A percentile compares a stretch with the other conserved stretches of the same genome.
Conservation (phyloP, 2,113 vertebrate genomes). For the Syngnathus floridae region DNA sequence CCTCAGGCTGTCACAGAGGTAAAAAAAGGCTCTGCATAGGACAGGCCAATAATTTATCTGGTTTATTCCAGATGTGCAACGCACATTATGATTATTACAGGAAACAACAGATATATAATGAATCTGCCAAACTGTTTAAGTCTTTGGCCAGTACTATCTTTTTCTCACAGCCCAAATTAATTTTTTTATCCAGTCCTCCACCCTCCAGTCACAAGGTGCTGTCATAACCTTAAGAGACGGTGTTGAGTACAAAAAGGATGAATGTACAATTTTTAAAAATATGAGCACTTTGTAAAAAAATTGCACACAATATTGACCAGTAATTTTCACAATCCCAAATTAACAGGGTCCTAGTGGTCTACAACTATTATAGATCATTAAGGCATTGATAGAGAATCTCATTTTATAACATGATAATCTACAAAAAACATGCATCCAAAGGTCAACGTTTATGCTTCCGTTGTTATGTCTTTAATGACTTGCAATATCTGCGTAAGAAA, state of each 20-base stretch:
- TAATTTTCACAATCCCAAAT: too few relatives aligned
- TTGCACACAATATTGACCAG: too few relatives aligned
- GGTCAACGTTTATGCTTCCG: neutral
- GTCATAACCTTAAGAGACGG: too few relatives aligned
- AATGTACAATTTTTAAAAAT: too few relatives aligned
- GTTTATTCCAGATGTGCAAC: slow-evolving; percentile 40
- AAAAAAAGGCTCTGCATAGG: slow-evolving; percentile 34
- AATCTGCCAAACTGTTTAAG: neutral
- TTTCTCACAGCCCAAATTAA: neutral
- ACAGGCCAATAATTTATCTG: slow-evolving; percentile 10
- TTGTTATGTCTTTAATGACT: neutral
- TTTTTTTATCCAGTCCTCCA: too few relatives aligned
- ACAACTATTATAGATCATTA: too few relatives aligned
- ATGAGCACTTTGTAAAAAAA: too few relatives aligned
- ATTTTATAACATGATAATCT: neutral
- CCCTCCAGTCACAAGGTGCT: too few relatives aligned
- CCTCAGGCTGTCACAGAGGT: slow-evolving; percentile 42
- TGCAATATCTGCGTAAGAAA: neutral
- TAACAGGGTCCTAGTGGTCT: too few relatives aligned
- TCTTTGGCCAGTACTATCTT: neutral
- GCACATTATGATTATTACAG: slow-evolving; percentile 4
- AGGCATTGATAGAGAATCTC: neutral
- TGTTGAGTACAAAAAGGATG: too few relatives aligned
- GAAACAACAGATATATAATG: slow-evolving; percentile 8
- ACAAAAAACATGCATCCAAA: neutral